These are phyloP conservation scores for Tinamus guttatus DNA, from an alignment of 2,113 vertebrate genomes.

Conservation along the genomic window DNA sequence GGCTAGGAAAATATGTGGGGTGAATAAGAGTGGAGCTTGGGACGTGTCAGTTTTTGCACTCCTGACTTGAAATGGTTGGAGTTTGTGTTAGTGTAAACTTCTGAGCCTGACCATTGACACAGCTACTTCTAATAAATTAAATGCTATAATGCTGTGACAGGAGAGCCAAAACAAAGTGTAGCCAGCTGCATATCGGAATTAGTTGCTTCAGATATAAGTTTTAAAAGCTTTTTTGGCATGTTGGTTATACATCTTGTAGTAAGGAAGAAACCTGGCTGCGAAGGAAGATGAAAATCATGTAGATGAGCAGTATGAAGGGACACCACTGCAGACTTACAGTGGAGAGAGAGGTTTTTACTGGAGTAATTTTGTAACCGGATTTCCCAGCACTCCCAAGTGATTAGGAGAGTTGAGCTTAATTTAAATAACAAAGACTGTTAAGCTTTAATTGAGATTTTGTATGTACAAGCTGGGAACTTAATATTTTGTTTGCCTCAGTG, in stretches of 20 bases:
- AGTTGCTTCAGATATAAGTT: not conserved
- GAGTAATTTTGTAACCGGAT: not conserved
- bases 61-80: not conserved
- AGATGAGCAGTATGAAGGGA: not conserved
- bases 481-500: not conserved
- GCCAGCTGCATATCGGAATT: not conserved
- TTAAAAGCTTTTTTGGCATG: conserved; percentile 70
- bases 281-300: conserved; percentile 4
- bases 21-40: not conserved
- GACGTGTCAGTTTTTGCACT: not conserved
- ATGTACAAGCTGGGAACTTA: not conserved
- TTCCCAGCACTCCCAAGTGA: conserved; percentile 22
- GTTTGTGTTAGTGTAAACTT: not conserved
- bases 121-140: not conserved
- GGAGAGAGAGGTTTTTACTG: conserved; percentile 36
- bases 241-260: not conserved
- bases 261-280: not conserved
- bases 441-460: not conserved
- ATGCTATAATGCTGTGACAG: not conserved
- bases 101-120: not conserved
- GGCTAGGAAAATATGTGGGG: not conserved
- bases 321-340: not conserved
- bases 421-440: not conserved
- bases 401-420: not conserved
- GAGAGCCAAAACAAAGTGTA: not conserved